Base-by-base conservation (phyloP, 1,140 invertebrate species). In the Cydia pomonella region DNA sequence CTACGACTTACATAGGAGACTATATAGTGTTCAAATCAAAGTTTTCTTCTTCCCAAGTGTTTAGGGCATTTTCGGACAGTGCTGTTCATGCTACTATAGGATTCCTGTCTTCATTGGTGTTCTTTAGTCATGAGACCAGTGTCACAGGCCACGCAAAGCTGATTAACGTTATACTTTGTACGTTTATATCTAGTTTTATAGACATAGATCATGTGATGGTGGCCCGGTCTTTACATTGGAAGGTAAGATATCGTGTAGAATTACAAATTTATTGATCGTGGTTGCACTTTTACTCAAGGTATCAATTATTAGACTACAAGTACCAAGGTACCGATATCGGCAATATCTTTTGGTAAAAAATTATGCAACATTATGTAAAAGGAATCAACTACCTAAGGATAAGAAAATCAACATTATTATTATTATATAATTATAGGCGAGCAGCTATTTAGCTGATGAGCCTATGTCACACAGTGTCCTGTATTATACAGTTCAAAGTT, bases 131-230 rank as follows among this genome's bases (percentile, higher is more conserved):
- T 23, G 82, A 85, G 10, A 66, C 81, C 0, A 80, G 77, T 73
- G 27, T 87, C 0, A 79, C 73, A 1, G 69, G 50, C 2, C 69
- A 87, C 47, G 78, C 79, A 0, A 79, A 79, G 27, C 4, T 87
- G 1, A 81, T 79, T n/a, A 85, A 90, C 73, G 76, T 86, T 1
- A 23, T 83, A 16, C 77, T 92, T 12, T 92, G 90, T 53, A 90
- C 88, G 25, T 27, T 83, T 1, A 33, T 90, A 1, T 90, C 90
- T 0, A 84, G 85, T 0, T 73, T 87, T 0, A 92, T 92, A 38
- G 90, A 92, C 79, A 69, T 90, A 0, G 90, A 92, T 29, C 90
- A 92, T 77, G 76, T 85, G 59, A 81, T 92, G 25, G 79, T 85
- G 9, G 88, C 90, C 9, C 86, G 76, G 76, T 92, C 90, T 12